phyloP scores from a whole-genome alignment of 1,140 invertebrate species.

The Drosophila persimilis region DNA sequence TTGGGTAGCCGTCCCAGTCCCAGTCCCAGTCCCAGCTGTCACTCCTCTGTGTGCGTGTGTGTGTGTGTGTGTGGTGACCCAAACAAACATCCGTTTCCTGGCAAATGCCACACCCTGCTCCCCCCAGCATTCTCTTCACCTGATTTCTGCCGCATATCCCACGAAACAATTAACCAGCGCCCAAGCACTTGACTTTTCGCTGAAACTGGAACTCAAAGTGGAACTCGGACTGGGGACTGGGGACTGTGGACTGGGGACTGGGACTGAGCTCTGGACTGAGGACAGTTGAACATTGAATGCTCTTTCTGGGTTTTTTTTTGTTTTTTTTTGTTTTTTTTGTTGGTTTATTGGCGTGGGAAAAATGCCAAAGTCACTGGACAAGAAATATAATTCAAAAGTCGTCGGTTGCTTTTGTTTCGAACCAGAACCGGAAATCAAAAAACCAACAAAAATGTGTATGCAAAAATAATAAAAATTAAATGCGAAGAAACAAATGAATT shows the following conservation, averaged over 20 bases:
- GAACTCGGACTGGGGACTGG: conserved; percentile 14
- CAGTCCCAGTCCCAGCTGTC: too few species aligned
- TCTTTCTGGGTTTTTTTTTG: neutral
- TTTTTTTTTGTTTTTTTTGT: conserved; percentile 12
- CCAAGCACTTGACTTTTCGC: conserved; percentile 42
- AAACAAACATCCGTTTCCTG: conserved; percentile 79
- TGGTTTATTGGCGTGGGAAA: conserved; percentile 73
- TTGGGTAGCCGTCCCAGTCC: conserved; percentile 8
- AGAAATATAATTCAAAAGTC: conserved; percentile 34
- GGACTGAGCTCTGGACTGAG: conserved; percentile 18
- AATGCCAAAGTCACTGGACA: conserved; percentile 54
- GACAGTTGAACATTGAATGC: conserved; percentile 3
- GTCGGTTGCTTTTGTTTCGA: conserved; percentile 35
- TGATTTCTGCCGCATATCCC: conserved; percentile 56
- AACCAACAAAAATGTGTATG: conserved; percentile 49
- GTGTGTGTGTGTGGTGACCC: conserved; percentile 51
- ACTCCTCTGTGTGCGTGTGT: conserved; percentile 16
- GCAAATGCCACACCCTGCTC: conserved; percentile 44
- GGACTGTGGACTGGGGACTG: conserved; percentile 36
- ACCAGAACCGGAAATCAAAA: conserved; percentile 56
- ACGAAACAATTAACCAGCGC: conserved; percentile 65
- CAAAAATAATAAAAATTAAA: conserved; percentile 52
- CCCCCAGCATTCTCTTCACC: conserved; percentile 20
- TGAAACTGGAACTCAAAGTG: conserved; percentile 10
- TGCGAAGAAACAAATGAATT: conserved; percentile 35